A percentile compares a stretch with the other conserved stretches of the same genome.
These are phyloP conservation scores for Laothoe populi DNA, from an alignment of 2,888 invertebrate species.

Conservation along the genomic window DNA sequence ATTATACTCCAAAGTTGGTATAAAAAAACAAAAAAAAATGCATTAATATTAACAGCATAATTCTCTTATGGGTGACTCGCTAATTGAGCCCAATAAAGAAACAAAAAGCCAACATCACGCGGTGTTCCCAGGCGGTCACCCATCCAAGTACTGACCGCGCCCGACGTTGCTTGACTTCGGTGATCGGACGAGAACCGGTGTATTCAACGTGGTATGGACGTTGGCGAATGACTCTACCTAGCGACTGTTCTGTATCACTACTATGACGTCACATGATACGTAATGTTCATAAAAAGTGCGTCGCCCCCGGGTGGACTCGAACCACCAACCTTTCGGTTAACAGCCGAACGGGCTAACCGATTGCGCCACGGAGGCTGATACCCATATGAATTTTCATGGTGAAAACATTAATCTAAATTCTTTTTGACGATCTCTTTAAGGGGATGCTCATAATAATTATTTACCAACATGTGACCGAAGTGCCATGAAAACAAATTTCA, in stretches of 20 bases:
- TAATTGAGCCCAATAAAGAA: too few relatives aligned
- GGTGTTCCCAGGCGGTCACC: constrained; percentile 72
- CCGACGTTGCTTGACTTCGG: constrained; percentile 81
- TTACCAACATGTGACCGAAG: too few relatives aligned
- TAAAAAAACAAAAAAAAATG: too few relatives aligned
- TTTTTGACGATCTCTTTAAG: too few relatives aligned
- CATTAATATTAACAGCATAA: too few relatives aligned
- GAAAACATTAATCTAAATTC: not conserved
- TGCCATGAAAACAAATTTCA: too few relatives aligned
- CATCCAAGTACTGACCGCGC: constrained; percentile 81
- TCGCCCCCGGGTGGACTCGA: too few relatives aligned
- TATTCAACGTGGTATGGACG: constrained; percentile 33
- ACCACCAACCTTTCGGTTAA: constrained; percentile 99
- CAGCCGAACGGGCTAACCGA: constrained; percentile 99
- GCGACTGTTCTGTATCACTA: not conserved
- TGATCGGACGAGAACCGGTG: constrained; percentile 73
- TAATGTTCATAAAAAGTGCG: not conserved
- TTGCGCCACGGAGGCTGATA: constrained; percentile 78
- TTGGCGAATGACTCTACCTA: not conserved
- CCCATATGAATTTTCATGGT: not conserved
- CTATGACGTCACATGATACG: not conserved
- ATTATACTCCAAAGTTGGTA: too few relatives aligned
- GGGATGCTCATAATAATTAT: not conserved
- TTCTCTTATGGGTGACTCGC: too few relatives aligned
- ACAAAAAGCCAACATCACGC: too few relatives aligned